These are phyloP conservation scores for Ameiurus melas DNA, from an alignment of 2,113 vertebrate species.

Conservation along the genomic window DNA sequence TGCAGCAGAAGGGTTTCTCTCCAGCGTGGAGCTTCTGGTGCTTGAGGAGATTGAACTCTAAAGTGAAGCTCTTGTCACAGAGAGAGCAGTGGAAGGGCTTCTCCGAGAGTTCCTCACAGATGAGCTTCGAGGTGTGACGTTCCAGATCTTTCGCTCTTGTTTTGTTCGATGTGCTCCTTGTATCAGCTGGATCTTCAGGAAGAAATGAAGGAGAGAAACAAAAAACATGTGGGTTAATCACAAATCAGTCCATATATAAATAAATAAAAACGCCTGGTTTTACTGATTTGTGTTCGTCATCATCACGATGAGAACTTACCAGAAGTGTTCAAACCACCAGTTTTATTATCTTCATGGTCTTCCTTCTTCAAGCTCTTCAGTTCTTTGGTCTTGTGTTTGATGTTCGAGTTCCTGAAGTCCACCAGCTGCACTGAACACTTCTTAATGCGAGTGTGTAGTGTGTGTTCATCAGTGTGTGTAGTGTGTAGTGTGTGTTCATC, in stretches of 20 bases:
- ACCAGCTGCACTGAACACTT: background rate
- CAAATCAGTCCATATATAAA: background rate
- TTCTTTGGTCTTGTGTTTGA: background rate
- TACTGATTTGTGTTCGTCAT: background rate
- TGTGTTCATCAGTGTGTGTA: background rate
- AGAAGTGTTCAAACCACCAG: background rate
- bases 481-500: background rate
- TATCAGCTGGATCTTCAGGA: background rate
- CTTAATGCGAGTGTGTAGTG: background rate
- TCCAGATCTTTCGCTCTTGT: background rate
- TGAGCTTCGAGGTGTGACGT: background rate
- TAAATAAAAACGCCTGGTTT: background rate
- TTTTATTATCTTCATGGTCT: background rate
- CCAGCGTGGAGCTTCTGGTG: background rate
- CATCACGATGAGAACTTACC: background rate
- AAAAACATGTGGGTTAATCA: background rate
- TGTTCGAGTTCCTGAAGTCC: background rate
- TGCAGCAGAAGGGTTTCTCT: background rate
- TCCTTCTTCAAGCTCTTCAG: background rate
- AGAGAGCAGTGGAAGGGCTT: background rate
- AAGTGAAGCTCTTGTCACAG: slow-evolving; percentile 12
- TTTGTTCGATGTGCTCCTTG: background rate
- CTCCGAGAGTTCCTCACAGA: background rate
- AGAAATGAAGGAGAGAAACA: background rate
- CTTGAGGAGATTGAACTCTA: background rate